Evolutionary conservation across 2,888 invertebrate genomes (phyloP).

Genomic region (Panopea generosa): DNA sequence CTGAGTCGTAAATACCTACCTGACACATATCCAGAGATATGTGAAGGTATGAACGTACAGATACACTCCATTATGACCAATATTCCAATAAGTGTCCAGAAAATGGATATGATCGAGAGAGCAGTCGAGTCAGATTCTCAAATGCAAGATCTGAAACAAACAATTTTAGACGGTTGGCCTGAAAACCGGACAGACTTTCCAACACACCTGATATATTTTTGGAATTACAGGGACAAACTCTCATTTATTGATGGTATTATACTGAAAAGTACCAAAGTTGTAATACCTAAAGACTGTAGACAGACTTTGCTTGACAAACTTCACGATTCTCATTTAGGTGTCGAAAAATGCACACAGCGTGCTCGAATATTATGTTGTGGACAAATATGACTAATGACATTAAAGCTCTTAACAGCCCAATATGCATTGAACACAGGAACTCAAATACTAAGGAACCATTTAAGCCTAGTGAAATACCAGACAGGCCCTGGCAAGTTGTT

Average conservation of each 20-base stretch:
- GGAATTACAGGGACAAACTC: conserved; percentile 12
- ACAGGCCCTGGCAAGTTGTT: conserved; percentile 43
- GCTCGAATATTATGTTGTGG: conserved; percentile 22
- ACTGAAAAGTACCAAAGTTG: neutral
- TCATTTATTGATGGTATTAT: conserved; percentile 13
- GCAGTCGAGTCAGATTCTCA: conserved; percentile 14
- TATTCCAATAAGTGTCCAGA: conserved; percentile 25
- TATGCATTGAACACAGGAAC: conserved; percentile 19
- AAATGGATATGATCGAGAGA: conserved; percentile 13
- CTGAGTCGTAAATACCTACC: conserved; percentile 24
- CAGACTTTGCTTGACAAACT: conserved; percentile 3
- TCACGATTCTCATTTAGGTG: neutral
- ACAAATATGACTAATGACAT: conserved; percentile 23
- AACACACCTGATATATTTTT: neutral
- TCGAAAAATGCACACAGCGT: neutral
- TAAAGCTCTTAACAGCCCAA: conserved; percentile 21
- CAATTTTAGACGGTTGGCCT: conserved; percentile 12
- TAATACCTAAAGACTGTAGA: conserved; percentile 11
- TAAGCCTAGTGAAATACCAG: conserved; percentile 38
- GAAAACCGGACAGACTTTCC: neutral
- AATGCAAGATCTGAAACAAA: conserved; percentile 15
- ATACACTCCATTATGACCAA: conserved; percentile 17
- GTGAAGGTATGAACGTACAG: conserved; percentile 22
- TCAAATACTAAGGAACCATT: conserved; percentile 40
- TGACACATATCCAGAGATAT: conserved; percentile 27